Conservation (phyloP, 2,113 vertebrate genomes). For the Damaliscus lunatus region DNA sequence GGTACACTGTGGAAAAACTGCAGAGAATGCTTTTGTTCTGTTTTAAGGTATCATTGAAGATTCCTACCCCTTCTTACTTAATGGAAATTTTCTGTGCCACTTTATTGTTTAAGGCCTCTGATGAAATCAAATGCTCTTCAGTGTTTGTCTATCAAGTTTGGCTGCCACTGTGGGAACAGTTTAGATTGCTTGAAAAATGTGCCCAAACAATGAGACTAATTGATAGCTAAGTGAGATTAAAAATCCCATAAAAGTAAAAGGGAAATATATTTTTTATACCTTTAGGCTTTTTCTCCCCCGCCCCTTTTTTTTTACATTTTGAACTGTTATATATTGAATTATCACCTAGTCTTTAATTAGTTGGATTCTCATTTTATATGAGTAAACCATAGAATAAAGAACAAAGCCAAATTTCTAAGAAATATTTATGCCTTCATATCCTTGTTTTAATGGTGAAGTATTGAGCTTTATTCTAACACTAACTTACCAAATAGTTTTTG, state of each 20-base stretch:
- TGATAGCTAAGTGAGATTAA: slow-evolving; percentile 54
- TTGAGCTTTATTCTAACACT: background rate
- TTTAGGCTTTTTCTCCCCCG: background rate
- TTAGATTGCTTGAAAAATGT: slow-evolving; percentile 54
- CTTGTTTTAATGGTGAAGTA: background rate
- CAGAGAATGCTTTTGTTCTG: background rate
- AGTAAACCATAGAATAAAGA: background rate
- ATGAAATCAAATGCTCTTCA: slow-evolving; percentile 39
- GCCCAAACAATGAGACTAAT: slow-evolving; percentile 58
- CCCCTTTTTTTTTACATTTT: background rate
- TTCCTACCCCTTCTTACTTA: background rate
- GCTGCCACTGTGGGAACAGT: slow-evolving; percentile 55
- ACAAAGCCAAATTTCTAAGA: background rate
- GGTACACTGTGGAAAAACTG: background rate
- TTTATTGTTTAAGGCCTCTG: slow-evolving; percentile 12
- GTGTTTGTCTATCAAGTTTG: slow-evolving; percentile 44
- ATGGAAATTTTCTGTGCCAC: background rate
- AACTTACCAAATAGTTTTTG: background rate
- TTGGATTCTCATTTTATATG: background rate
- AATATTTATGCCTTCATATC: background rate
- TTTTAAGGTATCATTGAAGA: slow-evolving; percentile 7
- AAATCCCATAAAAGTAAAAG: slow-evolving; percentile 48
- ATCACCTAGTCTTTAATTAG: background rate
- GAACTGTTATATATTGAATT: background rate
- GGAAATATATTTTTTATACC: slow-evolving; percentile 4